Percentiles rank a stretch among this genome's conserved stretches.
Conservation (phyloP, 1,140 invertebrate genomes). For the Cydia strobilella region DNA sequence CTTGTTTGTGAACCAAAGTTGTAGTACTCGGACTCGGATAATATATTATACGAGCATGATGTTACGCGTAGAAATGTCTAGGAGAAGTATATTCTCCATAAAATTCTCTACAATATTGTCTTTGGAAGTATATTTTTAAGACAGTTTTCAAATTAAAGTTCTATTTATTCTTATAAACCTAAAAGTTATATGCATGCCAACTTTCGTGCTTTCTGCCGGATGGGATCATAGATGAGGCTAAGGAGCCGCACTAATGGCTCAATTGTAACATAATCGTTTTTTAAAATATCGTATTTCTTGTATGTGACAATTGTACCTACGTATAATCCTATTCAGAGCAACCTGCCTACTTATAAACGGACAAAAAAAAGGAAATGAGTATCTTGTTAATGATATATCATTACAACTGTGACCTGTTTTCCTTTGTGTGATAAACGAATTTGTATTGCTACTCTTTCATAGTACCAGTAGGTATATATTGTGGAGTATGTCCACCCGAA, state of each 20-base stretch:
- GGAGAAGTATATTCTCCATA: too few relatives aligned
- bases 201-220: too few relatives aligned
- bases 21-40: too few relatives aligned
- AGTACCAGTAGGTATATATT: background rate
- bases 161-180: too few relatives aligned
- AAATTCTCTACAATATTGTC: too few relatives aligned
- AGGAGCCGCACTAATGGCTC: too few relatives aligned
- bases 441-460: background rate
- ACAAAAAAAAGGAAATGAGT: conserved; percentile 19
- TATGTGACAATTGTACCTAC: conserved; percentile 16
- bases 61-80: background rate
- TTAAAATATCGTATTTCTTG: conserved; percentile 11
- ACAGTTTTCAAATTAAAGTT: too few relatives aligned
- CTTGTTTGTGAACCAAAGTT: too few relatives aligned
- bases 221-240: too few relatives aligned
- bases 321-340: conserved; percentile 16
- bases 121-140: too few relatives aligned
- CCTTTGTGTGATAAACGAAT: background rate
- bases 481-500: too few relatives aligned
- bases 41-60: background rate
- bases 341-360: conserved; percentile 5
- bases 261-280: background rate
- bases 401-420: conserved; percentile 16
- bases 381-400: conserved; percentile 19
- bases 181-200: too few relatives aligned